Evolutionary conservation across 1,140 invertebrate species (phyloP).

Genomic region (Stegodyphus mimosarum): DNA sequence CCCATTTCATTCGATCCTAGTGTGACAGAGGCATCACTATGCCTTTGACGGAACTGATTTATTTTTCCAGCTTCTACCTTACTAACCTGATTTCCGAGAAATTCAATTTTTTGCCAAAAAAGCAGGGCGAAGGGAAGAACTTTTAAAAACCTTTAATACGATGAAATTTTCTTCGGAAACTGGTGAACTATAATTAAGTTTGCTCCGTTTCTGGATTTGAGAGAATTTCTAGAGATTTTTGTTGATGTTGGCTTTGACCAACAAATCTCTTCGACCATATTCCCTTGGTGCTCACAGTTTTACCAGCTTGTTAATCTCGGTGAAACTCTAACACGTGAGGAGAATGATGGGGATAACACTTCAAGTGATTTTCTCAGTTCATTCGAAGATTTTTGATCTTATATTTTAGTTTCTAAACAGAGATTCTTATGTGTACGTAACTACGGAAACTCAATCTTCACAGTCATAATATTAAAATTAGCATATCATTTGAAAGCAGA

Average conservation of each 20-base stretch:
- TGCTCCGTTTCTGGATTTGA: not conserved
- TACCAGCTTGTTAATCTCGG: conserved; percentile 12
- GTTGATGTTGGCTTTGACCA: conserved; percentile 19
- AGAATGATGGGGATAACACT: not conserved
- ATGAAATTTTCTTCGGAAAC: conserved; percentile 17
- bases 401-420: not conserved
- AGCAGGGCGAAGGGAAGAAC: not conserved
- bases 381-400: not conserved
- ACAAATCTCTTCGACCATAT: conserved; percentile 13
- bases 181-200: conserved; percentile 28
- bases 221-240: conserved; percentile 6
- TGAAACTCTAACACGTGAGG: conserved; percentile 1
- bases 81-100: not conserved
- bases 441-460: no score
- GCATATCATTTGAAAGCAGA: no score
- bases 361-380: not conserved
- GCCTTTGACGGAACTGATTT: not conserved
- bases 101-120: conserved; percentile 11
- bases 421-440: not conserved
- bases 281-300: not conserved
- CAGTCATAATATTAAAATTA: no score
- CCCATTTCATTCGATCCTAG: not conserved
- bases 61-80: conserved; percentile 17
- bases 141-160: conserved; percentile 30
- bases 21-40: not conserved